phyloP scores from a whole-genome alignment of 2,888 invertebrate species.

The Frankliniella fusca region DNA sequence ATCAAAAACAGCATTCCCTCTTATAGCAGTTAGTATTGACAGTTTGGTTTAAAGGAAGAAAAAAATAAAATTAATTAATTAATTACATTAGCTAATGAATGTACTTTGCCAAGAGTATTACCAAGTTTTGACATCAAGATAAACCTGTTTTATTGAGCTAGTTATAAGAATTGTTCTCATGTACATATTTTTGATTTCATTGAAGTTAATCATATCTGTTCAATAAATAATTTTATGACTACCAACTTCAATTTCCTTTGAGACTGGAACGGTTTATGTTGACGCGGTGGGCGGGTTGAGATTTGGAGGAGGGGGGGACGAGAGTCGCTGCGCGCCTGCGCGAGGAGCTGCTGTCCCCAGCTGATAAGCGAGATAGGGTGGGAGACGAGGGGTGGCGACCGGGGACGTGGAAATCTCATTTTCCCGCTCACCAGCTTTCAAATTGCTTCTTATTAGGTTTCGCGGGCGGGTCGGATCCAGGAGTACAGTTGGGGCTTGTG shows the following conservation, averaged over 20 bases:
- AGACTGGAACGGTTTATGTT: neutral
- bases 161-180: too few species aligned
- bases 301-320: neutral
- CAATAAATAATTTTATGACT: neutral
- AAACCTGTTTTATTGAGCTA: too few species aligned
- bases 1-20: too few species aligned
- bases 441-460: neutral
- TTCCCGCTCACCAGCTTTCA: conserved; percentile 24
- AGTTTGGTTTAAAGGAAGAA: too few species aligned
- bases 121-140: too few species aligned
- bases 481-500: too few species aligned
- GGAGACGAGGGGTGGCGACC: neutral
- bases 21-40: too few species aligned
- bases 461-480: neutral
- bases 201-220: too few species aligned
- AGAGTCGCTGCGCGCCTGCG: neutral
- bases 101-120: too few species aligned
- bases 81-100: too few species aligned
- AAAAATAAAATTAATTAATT: too few species aligned
- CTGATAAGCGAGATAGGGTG: neutral
- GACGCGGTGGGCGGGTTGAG: neutral
- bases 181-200: too few species aligned
- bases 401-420: neutral
- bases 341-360: neutral
- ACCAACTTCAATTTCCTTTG: neutral